Base-by-base conservation (phyloP, 1,140 invertebrate species). In the Penaeus japonicus region DNA sequence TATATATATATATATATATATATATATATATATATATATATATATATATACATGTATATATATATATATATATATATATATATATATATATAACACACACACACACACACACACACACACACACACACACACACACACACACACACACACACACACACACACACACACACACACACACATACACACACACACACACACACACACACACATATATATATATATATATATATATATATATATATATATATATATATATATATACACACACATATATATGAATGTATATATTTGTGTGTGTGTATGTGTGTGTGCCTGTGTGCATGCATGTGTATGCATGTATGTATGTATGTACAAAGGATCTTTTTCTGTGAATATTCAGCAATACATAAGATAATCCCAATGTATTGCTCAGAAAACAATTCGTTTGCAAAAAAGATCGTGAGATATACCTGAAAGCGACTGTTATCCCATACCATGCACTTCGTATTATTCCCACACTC, bases 161-260 rank as follows among this genome's bases (percentile, higher is more conserved):
- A 77, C 32, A 77, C n/a, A 77, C 32, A 77, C n/a, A 77, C 32
- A 77, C 32, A 77, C n/a, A 77, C 32, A 77, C 32, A 77, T 77
- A 77, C 32, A 77, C 32, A 77, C 32, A 77, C 32, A 77, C 32
- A 77, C 32, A 77, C 32, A 77, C 32, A 77, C 32, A 77, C 32
- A 77, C 32, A 77, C 32, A 77, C 32, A 77, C 32, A 77, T 77
- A 77, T 77, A 77, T 77, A 77, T 77, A 77, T 77, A 77, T 77
- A 77, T 77, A 77, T 77, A 77, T 77, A 77, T 77, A 77, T 77
- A 77, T 77, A 77, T 77, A 77, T 77, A 35, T 35, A 77, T 77
- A 77, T 77, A 77, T 77, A 77, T 77, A 77, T 35, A 77, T 35
- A 77, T 35, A 77, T 35, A 77, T 77, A 77, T 32, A 77, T 18